Conservation (phyloP, 2,797 vertebrate genomes). For the Phataginus tricuspis region DNA sequence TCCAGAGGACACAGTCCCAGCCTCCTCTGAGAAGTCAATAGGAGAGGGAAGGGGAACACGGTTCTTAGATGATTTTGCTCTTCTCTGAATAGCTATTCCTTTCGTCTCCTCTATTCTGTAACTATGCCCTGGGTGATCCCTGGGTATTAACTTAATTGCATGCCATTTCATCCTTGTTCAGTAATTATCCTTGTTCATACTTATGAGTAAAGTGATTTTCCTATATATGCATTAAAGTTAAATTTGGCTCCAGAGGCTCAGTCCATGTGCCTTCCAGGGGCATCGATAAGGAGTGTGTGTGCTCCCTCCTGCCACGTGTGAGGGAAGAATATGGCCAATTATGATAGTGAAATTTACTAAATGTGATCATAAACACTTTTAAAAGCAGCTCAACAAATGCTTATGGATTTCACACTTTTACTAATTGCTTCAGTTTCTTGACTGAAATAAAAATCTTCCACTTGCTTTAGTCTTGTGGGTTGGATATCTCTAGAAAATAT, state of each 20-base stretch:
- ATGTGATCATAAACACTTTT: slow-evolving; percentile 83
- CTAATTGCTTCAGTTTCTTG: slow-evolving; percentile 82
- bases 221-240: slow-evolving; percentile 57
- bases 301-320: slow-evolving; percentile 75
- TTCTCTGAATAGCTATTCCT: slow-evolving; percentile 16
- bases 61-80: slow-evolving; percentile 26
- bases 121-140: not conserved
- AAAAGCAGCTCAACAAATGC: slow-evolving; percentile 82
- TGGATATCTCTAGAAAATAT: slow-evolving; percentile 57
- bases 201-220: slow-evolving; percentile 66
- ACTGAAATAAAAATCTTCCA: slow-evolving; percentile 74
- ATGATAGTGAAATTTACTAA: slow-evolving; percentile 79
- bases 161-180: slow-evolving; percentile 56
- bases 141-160: slow-evolving; percentile 54
- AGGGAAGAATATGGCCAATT: slow-evolving; percentile 80
- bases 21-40: slow-evolving; percentile 1
- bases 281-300: slow-evolving; percentile 62
- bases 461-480: slow-evolving; percentile 55
- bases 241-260: slow-evolving; percentile 60
- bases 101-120: slow-evolving; percentile 43
- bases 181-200: slow-evolving; percentile 57
- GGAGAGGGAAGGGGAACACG: not conserved
- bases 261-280: slow-evolving; percentile 59
- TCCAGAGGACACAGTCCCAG: not conserved
- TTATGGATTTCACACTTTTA: slow-evolving; percentile 82